These are phyloP conservation scores for Drosophila sturtevanti DNA, from an alignment of 1,140 invertebrate species.

Conservation along the genomic window DNA sequence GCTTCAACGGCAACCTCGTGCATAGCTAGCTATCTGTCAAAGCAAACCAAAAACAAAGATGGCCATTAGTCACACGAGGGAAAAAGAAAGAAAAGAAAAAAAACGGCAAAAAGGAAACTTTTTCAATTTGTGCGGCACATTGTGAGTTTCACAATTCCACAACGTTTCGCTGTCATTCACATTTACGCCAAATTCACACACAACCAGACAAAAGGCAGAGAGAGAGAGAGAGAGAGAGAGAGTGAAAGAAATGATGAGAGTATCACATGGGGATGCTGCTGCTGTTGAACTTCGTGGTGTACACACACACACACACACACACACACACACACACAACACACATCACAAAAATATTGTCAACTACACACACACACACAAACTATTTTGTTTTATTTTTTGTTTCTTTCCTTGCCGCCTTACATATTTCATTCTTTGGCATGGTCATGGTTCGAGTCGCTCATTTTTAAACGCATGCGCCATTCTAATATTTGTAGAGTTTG, in stretches of 20 bases:
- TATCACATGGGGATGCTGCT: slow-evolving; percentile 49
- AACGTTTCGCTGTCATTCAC: slow-evolving; percentile 56
- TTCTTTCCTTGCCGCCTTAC: slow-evolving; percentile 46
- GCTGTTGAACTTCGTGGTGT: slow-evolving; percentile 42
- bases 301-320: slow-evolving; percentile 23
- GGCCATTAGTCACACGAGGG: slow-evolving; percentile 22
- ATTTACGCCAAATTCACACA: slow-evolving; percentile 31
- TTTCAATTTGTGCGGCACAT: slow-evolving; percentile 24
- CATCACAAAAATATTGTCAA: slow-evolving; percentile 22
- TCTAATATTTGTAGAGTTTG: background rate
- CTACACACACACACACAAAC: slow-evolving; percentile 10
- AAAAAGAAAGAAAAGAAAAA: no score
- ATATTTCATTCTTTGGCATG: slow-evolving; percentile 79
- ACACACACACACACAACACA: slow-evolving; percentile 3
- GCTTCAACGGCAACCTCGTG: slow-evolving; percentile 34
- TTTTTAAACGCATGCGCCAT: background rate
- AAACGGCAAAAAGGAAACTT: slow-evolving; percentile 15
- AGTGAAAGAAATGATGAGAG: slow-evolving; percentile 9
- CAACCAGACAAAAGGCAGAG: slow-evolving; percentile 10
- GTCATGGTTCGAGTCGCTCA: slow-evolving; percentile 68
- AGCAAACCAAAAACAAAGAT: slow-evolving; percentile 28
- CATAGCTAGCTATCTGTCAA: slow-evolving; percentile 35
- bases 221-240: slow-evolving; percentile 3
- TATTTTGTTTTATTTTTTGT: slow-evolving; percentile 15
- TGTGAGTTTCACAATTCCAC: slow-evolving; percentile 30